Evolutionary conservation across 1,140 invertebrate species (phyloP).

Genomic region (Neotoxoptera formosana): DNA sequence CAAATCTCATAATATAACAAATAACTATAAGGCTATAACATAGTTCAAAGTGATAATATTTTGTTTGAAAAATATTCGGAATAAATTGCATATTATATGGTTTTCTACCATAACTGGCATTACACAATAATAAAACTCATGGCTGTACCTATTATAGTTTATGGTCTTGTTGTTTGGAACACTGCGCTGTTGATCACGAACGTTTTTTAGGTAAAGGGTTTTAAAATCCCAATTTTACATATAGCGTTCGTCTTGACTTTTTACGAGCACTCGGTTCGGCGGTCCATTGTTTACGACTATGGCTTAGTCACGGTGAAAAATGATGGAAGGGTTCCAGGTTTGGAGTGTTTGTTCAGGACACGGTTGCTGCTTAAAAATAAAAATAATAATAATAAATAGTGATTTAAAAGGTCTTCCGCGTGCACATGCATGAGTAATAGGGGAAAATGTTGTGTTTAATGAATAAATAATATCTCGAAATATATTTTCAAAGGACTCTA

Average conservation of each 20-base stretch:
- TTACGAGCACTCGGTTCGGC: conserved; percentile 32
- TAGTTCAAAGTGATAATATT: neutral
- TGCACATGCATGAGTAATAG: conserved; percentile 26
- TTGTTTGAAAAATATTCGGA: neutral
- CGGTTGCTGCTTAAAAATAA: conserved; percentile 12
- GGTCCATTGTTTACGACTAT: conserved; percentile 43
- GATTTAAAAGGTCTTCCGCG: neutral
- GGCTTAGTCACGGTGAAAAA: conserved; percentile 53
- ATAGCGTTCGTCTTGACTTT: conserved; percentile 41
- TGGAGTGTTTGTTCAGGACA: conserved; percentile 56
- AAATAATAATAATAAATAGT: conserved; percentile 1
- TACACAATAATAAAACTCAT: neutral
- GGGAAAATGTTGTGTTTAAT: conserved; percentile 29
- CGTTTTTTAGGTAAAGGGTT: conserved; percentile 25
- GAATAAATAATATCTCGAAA: conserved; percentile 50
- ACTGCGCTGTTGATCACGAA: neutral
- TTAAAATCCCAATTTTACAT: conserved; percentile 24
- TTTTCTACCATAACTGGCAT: neutral
- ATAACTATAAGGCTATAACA: neutral
- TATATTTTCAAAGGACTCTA: conserved; percentile 40
- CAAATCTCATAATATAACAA: conserved; percentile 17
- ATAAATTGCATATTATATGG: neutral
- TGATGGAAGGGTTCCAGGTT: conserved; percentile 49
- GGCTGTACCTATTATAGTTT: neutral
- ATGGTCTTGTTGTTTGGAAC: neutral